phyloP scores from a whole-genome alignment of 2,113 vertebrate species.

The Pangasianodon hypophthalmus region DNA sequence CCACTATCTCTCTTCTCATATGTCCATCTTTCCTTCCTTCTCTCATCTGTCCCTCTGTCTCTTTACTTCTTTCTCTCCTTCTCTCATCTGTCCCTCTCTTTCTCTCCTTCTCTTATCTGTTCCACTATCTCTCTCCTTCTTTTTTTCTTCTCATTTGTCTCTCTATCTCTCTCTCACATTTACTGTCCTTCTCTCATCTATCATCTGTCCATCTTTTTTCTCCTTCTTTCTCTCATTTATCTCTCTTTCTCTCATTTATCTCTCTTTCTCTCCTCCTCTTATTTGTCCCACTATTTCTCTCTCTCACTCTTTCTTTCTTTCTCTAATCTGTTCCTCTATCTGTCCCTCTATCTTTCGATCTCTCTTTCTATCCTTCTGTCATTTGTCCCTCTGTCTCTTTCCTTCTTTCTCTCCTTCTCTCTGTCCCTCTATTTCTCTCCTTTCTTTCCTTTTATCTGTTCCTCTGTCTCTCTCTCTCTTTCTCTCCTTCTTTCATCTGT shows the following conservation, averaged over 20 bases:
- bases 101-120: constrained; percentile 44
- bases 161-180: constrained; percentile 24
- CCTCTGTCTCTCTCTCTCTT: not conserved
- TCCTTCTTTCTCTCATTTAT: not conserved
- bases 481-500: not conserved
- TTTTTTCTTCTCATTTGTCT: not conserved
- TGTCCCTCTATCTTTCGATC: not conserved
- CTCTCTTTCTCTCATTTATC: not conserved
- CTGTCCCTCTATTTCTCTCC: not conserved
- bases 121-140: constrained; percentile 12
- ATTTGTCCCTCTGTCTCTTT: no score
- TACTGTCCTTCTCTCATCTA: not conserved
- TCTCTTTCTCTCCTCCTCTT: not conserved
- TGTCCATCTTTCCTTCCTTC: not conserved
- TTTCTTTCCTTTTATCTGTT: not conserved
- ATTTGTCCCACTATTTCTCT: not conserved
- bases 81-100: not conserved
- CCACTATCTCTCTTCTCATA: not conserved
- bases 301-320: not conserved
- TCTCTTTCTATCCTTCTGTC: not conserved
- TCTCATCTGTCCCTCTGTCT: constrained; percentile 52
- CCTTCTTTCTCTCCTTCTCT: not conserved
- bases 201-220: not conserved
- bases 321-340: not conserved
- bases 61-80: constrained; percentile 62